Evolutionary conservation across 2,113 vertebrate genomes (phyloP), one percentile per base, ranked within the genome.

Genomic region (Leiothrix lutea): DNA sequence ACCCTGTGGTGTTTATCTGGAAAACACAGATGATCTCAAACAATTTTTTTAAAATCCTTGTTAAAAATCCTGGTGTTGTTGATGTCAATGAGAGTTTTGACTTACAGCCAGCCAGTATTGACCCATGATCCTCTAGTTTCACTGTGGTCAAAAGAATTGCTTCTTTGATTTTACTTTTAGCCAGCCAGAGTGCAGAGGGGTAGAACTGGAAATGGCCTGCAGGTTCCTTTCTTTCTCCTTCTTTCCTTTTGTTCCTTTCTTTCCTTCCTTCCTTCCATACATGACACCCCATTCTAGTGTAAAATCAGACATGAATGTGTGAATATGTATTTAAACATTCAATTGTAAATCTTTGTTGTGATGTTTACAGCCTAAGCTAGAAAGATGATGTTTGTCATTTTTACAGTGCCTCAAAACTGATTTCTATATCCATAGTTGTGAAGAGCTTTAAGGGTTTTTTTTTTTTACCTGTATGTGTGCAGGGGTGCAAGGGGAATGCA

Each of bases 321-420:
- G 95, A 95, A 96, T 97, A 96, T 95, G 91, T 97, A 96, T 96
- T 97, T 97, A 97, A 92, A 89, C 97, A 95, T 97, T 96, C 95
- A 97, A 88, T 95, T 97, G 95, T 97, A 97, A 94, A 96, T 97
- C 86, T 95, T 94, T 54, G 86, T 97, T 91, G 95, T 91, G 94
- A 97, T 95, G 89, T 98, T 98, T 97, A 97, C 87, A 98, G 79
- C 93, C 92, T 90, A 78, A 96, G 93, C 77, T 97, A 96, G 96
- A 77, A 90, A 90, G 94, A 93, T 31, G 90, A 92, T 95, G 96
- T 97, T 97, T 86, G 80, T 96, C 91, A 83, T 94, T 97, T 97
- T 97, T 96, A 94, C 94, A 97, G 96, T 97, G 97, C 96, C 95
- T 96, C 97, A 95, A 29, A 88, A 91, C 92, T 95, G n/a, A 94